Evolutionary conservation across 2,888 invertebrate species (phyloP), one percentile per base, ranked within the genome.

Genomic region (Ypsolopha scabrella): DNA sequence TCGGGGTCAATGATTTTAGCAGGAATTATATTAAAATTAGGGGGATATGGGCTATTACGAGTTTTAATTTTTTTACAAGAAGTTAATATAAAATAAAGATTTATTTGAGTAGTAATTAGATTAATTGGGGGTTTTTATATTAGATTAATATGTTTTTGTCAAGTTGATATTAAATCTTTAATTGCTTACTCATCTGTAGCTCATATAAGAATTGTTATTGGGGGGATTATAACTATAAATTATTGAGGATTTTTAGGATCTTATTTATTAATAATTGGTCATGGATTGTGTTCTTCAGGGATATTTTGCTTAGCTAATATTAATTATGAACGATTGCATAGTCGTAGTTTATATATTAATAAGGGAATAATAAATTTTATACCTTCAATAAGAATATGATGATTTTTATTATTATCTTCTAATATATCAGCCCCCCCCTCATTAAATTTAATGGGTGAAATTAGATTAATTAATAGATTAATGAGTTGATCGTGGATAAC

Each of bases 1-100:
- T 87, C 89, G 1, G 92, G 92, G 0, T 93, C 92, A 2, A 92
- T 93, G 79, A 89, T 93, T 88, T 90, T 93, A 76, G 92, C 92
- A 0, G 92, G 90, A 0, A 79, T 93, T 75, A 87, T 92, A 65
- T 85, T 93, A 76, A 93, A 93, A 68, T 87, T 92, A 79, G 92
- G 92, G 0, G 90, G 91, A 0, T 93, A 92, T 83, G 92, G 92
- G 0, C 60, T 92, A 63, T 71, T 91, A 54, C 91, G 91, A 0
- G 58, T 89, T 61, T 69, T 89, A 69, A 58, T 65, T 59, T 64
- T 89, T 75, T 75, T 89, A 64, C 70, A 80, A 51, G 62, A 67
- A 59, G 63, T 88, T 68, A 76, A 75, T 52, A 57, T 87, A 60
- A 82, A 78, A 58, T 78, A 83, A 68, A 88, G 85, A 82, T 77